These are phyloP conservation scores for Paracanthobrama guichenoti DNA, from an alignment of 2,113 vertebrate species.

Conservation along the genomic window DNA sequence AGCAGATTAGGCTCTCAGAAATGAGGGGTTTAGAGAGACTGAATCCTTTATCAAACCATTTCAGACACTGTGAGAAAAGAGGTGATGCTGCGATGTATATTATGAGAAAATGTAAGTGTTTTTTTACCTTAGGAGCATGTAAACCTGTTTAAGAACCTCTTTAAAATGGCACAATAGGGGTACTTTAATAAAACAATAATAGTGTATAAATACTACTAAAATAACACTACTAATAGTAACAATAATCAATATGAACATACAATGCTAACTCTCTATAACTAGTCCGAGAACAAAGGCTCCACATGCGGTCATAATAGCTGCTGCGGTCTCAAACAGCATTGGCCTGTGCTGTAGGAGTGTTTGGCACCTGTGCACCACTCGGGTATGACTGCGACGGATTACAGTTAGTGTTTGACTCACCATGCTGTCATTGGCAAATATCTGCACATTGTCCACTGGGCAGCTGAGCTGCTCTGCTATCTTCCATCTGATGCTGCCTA, in stretches of 20 bases:
- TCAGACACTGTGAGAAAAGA: too few relatives aligned
- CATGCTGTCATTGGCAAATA: conserved; percentile 98
- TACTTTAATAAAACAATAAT: neutral
- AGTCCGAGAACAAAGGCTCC: neutral
- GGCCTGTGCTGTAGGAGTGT: neutral
- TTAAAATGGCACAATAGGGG: too few relatives aligned
- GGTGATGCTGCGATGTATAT: too few relatives aligned
- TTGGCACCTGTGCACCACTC: neutral
- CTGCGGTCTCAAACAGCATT: neutral
- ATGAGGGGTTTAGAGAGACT: too few relatives aligned
- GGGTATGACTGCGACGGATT: neutral
- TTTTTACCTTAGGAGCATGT: too few relatives aligned
- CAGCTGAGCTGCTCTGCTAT: conserved; percentile 95
- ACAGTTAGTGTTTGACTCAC: conserved; percentile 72
- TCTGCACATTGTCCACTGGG: conserved; percentile 96
- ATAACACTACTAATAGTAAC: neutral
- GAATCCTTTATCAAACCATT: too few relatives aligned
- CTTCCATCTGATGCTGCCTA: conserved; percentile 96
- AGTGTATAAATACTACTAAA: neutral
- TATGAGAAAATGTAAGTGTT: too few relatives aligned
- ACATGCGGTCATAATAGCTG: neutral
- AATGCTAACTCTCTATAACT: neutral
- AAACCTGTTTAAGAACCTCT: too few relatives aligned
- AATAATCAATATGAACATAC: neutral
- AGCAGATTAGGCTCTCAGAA: too few relatives aligned